Evolutionary conservation across 2,113 vertebrate species (phyloP).

Genomic region (Okapia johnstoni): DNA sequence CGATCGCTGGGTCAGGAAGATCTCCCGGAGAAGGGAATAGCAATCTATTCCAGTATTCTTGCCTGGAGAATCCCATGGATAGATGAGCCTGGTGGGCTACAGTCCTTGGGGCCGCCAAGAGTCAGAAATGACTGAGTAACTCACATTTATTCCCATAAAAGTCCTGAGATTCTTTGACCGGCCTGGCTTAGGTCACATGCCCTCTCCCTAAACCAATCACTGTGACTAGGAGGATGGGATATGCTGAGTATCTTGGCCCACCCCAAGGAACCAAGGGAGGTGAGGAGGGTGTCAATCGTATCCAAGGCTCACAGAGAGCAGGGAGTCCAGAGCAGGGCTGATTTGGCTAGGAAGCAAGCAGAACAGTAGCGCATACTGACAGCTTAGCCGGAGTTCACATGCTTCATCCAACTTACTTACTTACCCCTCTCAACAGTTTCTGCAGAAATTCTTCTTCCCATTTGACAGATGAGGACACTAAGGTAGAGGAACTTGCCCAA

Average conservation of each 20-base stretch:
- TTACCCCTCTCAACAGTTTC: not conserved
- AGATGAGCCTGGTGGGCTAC: not conserved
- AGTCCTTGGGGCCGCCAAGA: not conserved
- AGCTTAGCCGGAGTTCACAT: not conserved
- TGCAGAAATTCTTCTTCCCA: not conserved
- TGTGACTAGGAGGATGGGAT: not conserved
- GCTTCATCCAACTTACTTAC: not conserved
- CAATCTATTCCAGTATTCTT: not conserved
- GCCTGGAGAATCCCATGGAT: not conserved
- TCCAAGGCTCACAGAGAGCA: not conserved
- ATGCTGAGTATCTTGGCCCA: not conserved
- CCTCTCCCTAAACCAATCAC: not conserved
- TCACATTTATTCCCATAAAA: not conserved
- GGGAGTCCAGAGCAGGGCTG: not conserved
- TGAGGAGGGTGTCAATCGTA: not conserved
- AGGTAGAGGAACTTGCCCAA: not conserved
- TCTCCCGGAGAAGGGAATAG: not conserved
- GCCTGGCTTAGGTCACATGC: not conserved
- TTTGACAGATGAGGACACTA: not conserved
- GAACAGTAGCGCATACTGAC: rapidly evolving
- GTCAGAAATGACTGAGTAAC: not conserved
- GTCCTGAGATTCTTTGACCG: not conserved
- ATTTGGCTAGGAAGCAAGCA: not conserved
- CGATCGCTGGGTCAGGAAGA: not conserved
- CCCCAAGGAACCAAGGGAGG: not conserved